A percentile compares a stretch with the other conserved stretches of the same genome.
Conservation (phyloP, 2,113 vertebrate species). For the Vulpes ferrilata region DNA sequence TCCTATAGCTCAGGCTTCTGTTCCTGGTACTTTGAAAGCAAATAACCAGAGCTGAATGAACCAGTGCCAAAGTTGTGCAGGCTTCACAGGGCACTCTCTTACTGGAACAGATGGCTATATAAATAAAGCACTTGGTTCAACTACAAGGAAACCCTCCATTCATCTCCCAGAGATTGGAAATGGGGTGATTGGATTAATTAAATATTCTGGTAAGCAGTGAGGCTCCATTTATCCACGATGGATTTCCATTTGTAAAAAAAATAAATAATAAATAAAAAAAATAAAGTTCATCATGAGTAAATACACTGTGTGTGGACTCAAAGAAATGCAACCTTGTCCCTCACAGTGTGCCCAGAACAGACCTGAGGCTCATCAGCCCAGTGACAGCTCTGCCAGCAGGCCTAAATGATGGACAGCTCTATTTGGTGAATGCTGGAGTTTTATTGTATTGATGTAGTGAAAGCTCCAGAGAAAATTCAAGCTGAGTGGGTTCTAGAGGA, state of each 20-base stretch:
- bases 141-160: background rate
- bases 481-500: background rate
- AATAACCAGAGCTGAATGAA: background rate
- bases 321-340: background rate
- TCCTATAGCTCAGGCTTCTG: background rate
- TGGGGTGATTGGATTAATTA: conserved; percentile 22
- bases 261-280: background rate
- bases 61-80: background rate
- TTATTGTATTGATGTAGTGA: background rate
- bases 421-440: background rate
- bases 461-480: accelerated
- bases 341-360: background rate
- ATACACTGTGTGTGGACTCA: no score
- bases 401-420: background rate
- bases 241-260: background rate
- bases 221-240: background rate
- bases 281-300: background rate
- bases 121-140: conserved; percentile 27
- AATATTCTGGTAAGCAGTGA: conserved; percentile 29
- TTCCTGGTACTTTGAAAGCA: background rate
- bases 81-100: background rate
- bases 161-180: background rate
- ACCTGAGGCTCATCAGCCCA: background rate
- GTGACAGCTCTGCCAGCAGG: background rate
- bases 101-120: background rate